Percentiles rank a stretch among this genome's conserved stretches.
phyloP scores from a whole-genome alignment of 2,888 invertebrate genomes.

The Amblyjoppa fuscipennis region DNA sequence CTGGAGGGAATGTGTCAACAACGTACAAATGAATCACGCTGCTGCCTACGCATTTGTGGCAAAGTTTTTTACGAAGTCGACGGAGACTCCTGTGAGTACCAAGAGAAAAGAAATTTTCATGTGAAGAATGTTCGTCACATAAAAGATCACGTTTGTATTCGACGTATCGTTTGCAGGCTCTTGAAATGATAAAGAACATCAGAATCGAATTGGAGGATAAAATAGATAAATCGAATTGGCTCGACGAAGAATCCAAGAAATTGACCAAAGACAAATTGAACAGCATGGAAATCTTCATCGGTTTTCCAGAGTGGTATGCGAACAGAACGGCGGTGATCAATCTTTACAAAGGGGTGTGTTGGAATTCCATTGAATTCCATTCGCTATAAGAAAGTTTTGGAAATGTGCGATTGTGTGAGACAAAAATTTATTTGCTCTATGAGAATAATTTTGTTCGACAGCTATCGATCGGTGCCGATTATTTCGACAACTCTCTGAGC shows the following conservation, averaged over 20 bases:
- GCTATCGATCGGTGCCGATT: constrained; percentile 54
- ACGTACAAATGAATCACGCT: constrained; percentile 34
- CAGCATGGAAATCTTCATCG: constrained; percentile 86
- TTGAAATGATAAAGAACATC: constrained; percentile 86
- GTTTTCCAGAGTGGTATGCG: constrained; percentile 87
- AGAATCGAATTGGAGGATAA: constrained; percentile 86
- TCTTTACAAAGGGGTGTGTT: constrained; percentile 86
- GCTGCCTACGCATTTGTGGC: constrained; percentile 35
- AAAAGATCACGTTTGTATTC: neutral
- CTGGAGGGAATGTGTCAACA: constrained; percentile 29
- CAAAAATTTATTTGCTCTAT: neutral
- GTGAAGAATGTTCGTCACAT: constrained; percentile 51
- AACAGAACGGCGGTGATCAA: constrained; percentile 85
- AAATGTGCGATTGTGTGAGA: neutral
- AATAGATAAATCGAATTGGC: constrained; percentile 86
- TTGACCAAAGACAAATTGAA: constrained; percentile 86
- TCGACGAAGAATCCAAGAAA: constrained; percentile 86
- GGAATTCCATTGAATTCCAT: neutral
- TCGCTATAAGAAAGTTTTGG: neutral
- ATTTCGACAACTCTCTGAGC: constrained; percentile 58
- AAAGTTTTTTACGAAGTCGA: constrained; percentile 39
- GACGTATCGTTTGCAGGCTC: constrained; percentile 73
- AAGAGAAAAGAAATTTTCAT: constrained; percentile 11
- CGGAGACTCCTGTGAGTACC: neutral
- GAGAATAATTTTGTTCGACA: constrained; percentile 15